Evolutionary conservation across 2,113 vertebrate species (phyloP).

Genomic region (Bucco capensis): DNA sequence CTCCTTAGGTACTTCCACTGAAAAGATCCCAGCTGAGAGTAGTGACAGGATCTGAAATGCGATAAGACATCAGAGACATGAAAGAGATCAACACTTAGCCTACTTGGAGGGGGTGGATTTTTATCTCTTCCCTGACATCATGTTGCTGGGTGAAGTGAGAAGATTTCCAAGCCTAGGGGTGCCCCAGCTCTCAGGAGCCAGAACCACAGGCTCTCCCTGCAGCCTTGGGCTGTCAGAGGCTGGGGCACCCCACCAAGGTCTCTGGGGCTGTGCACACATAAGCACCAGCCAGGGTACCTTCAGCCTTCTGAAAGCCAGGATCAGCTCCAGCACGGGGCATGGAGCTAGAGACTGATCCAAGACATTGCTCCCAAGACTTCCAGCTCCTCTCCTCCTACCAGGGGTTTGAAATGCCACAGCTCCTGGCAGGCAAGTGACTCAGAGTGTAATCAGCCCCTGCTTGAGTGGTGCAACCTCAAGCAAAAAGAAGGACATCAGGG

Average conservation of each 20-base stretch:
- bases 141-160: neutral
- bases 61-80: conserved; percentile 28
- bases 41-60: conserved; percentile 32
- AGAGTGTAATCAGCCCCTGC: neutral
- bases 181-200: neutral
- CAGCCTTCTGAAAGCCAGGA: neutral
- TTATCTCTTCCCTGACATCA: neutral
- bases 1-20: conserved; percentile 13
- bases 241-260: neutral
- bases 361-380: neutral
- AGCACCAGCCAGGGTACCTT: neutral
- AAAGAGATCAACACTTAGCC: neutral
- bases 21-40: neutral
- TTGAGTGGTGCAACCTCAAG: neutral
- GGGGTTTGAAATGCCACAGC: neutral
- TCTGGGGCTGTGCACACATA: neutral
- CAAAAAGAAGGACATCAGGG: neutral
- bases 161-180: neutral
- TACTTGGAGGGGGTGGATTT: neutral
- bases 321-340: neutral
- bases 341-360: neutral
- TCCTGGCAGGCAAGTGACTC: neutral
- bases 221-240: neutral
- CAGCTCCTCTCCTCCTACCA: neutral
- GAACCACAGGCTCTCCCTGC: neutral